Evolutionary conservation across 92 coral and sea anemone genomes (phyloP), one percentile per base, ranked within the genome.

Genomic region (Porites lobata): DNA sequence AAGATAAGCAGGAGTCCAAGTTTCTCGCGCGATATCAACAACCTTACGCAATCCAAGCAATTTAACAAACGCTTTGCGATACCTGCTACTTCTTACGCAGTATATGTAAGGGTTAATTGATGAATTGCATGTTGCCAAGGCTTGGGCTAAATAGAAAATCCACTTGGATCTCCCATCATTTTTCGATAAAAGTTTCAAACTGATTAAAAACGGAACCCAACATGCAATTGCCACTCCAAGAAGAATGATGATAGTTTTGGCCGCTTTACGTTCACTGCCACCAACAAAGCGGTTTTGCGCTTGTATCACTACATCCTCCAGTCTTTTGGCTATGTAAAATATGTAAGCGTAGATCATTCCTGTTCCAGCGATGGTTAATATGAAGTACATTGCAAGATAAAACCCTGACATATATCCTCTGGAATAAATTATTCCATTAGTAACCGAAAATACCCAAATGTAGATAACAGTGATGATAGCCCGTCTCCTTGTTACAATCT

Each of bases 51-150:
- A 8, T 11, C 84, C 74, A 19, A 89, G 70, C 21, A 83, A 17
- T 3, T 76, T 89, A 72, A 62, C 78, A 70, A 90, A 81, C 38
- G 93, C 84, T n/a, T 5, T 53, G 13, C 69, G 54, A 71, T 87
- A 91, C 52, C 86, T 75, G 4, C 81, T 52, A 59, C 78, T 87
- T 61, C 94, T 87, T 1, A 59, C 80, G 51, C 91, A 91, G 52
- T 91, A 91, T 3, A 91, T 83, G 82, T 81, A 91, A 13, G 94
- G 94, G 50, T 91, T 91, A 56, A 91, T 65, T n/a, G 94, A 82
- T 15, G 88, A 87, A 72, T 91, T 91, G 69, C 94, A 87, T 4
- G 73, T 47, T 19, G 85, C 72, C 10, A 91, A 10, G 11, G 75
- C 59, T 17, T 87, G 83, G 1, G 82, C 66, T 18, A 53, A 56